phyloP scores from a whole-genome alignment of 2,888 invertebrate genomes.

The Pasiphila rectangulata region DNA sequence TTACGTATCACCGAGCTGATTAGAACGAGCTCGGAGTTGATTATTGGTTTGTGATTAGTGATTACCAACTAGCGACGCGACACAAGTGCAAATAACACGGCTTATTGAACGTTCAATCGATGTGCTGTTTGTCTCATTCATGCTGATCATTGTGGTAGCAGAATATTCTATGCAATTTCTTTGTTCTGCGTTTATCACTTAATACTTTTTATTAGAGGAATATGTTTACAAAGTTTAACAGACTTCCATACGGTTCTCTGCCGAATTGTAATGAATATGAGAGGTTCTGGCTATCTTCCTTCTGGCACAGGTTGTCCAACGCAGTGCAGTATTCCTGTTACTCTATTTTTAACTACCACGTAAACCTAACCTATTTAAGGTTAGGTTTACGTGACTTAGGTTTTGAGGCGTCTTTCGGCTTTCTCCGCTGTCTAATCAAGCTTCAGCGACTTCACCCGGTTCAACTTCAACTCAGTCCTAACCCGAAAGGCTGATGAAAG shows the following conservation, averaged over 20 bases:
- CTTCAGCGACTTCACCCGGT: no score
- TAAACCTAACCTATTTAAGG: no score
- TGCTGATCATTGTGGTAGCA: no score
- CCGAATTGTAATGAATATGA: slow-evolving; percentile 4
- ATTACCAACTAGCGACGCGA: slow-evolving; percentile 19
- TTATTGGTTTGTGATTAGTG: slow-evolving; percentile 12
- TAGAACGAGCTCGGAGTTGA: slow-evolving; percentile 22
- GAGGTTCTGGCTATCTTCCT: neutral
- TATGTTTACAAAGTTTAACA: neutral
- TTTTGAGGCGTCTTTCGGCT: no score
- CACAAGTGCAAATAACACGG: slow-evolving; percentile 17
- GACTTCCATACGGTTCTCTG: no score
- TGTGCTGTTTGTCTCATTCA: no score
- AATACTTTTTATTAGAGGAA: no score
- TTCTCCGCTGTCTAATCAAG: no score
- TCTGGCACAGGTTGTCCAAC: slow-evolving; percentile 14
- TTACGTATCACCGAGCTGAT: slow-evolving; percentile 27
- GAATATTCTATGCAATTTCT: neutral
- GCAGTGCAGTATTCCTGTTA: slow-evolving; percentile 17
- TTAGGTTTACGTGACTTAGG: no score
- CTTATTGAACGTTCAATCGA: slow-evolving; percentile 2
- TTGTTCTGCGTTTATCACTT: neutral
- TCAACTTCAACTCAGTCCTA: neutral
- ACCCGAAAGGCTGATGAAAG: slow-evolving; percentile 19
- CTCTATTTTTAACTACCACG: no score